Evolutionary conservation across 2,888 invertebrate genomes (phyloP), one percentile per base, ranked within the genome.

Genomic region (Drosophila infuscata): DNA sequence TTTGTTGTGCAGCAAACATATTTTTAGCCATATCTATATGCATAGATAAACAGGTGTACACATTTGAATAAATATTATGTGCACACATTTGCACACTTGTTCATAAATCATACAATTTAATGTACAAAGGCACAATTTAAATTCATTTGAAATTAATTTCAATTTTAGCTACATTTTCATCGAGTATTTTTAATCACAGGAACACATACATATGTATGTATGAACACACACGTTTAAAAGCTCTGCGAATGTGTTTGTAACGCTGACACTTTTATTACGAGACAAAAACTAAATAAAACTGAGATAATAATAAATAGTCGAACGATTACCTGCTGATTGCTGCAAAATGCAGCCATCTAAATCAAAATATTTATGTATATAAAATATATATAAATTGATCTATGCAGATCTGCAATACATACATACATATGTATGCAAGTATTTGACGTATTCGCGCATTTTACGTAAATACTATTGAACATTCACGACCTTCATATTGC

Each of bases 11-110:
- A 49, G 66, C 63, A 56, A 59, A 43, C 67, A 80, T 80, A 76
- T 80, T 80, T 79, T 64, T 79, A 76, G 79, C 79, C 51, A 49
- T 30, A 51, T 36, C 56, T 36, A 75, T 57, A 51, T 12, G 30
- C 33, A 68, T 30, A 60, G 41, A 53, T n/a, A 68, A 52, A 59
- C 74, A 69, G 70, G 70, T 69, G 68, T 58, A 59, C 32, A 69
- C 30, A 33, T 57, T 30, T 30, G 35, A 68, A 9, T 15, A 30
- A 17, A 68, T 51, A 49, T 60, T 54, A 29, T 33, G 12, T 6
- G 9, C 30, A 20, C 30, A 57, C 30, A 51, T 36, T 20, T 43
- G 7, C 2, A 29, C 32, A 33, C 12, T 49, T 49, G 4, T 53
- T 15, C 51, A 35, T 3, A 32, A n/a, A 32, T 20, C 9, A 33